These are phyloP conservation scores for Mesitornis unicolor DNA, from an alignment of 2,113 vertebrate species.

Conservation along the genomic window DNA sequence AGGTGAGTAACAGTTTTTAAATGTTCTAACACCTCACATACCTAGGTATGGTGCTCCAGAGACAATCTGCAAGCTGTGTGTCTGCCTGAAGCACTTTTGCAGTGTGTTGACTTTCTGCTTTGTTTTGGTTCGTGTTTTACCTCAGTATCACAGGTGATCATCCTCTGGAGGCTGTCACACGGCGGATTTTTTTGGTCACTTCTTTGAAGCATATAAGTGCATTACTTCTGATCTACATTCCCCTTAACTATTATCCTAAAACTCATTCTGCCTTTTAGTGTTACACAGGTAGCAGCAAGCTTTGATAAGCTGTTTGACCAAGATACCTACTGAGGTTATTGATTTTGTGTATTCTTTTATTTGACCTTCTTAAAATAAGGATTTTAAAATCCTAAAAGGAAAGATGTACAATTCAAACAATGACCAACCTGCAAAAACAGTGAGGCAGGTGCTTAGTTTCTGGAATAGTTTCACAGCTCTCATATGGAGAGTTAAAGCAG, in stretches of 20 bases:
- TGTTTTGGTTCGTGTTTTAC: not conserved
- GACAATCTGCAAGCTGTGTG: not conserved
- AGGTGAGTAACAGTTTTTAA: not conserved
- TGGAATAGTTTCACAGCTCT: constrained; percentile 35
- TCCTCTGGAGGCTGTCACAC: not conserved
- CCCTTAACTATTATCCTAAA: not conserved
- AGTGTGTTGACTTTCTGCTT: not conserved
- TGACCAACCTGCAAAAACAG: not conserved
- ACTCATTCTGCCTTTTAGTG: not conserved
- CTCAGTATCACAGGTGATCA: not conserved
- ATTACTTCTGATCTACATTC: not conserved
- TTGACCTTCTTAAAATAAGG: not conserved
- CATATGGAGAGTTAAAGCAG: constrained; percentile 53
- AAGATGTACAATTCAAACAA: not conserved
- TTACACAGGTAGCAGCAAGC: not conserved
- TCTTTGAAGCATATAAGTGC: not conserved
- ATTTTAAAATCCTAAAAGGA: not conserved
- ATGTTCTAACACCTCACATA: not conserved
- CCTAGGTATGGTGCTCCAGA: not conserved
- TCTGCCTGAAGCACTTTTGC: not conserved
- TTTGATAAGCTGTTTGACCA: not conserved
- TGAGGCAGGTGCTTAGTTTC: constrained; percentile 15
- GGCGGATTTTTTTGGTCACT: not conserved
- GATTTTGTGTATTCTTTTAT: not conserved
- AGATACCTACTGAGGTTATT: not conserved